Evolutionary conservation across 1,140 invertebrate species (phyloP), one percentile per base, ranked within the genome.

Genomic region (Neotoxoptera formosana): DNA sequence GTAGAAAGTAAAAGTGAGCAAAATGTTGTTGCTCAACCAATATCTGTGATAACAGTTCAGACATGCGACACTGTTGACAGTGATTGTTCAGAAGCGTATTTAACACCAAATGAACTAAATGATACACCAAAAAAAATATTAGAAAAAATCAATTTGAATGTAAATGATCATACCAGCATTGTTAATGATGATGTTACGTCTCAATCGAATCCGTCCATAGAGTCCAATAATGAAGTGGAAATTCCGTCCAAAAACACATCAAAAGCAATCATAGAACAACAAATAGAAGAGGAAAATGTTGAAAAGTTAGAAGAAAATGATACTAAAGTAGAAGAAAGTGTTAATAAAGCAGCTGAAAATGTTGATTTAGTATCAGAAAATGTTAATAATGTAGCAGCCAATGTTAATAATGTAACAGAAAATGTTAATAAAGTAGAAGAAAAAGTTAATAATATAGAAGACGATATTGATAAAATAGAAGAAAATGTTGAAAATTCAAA

Each of bases 1-100:
- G 20, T 30, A 56, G 41, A 51, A 84, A 51, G 53, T 53, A 93
- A 53, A 86, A 53, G 3, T 53, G 91, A 86, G 30, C 20, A 53
- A 86, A 84, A 17, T 30, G 6, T n/a, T 84, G 34, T 86, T n/a
- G 47, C 47, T 21, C 90, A 92, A 53, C 48, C 91, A 86, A 93
- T 93, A 86, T 93, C 91, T 84, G 91, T 93, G 23, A 84, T 93
- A 36, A 93, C 76, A 20, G 30, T 93, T 53, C 91, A 93, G 20
- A 93, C 91, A 53, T 86, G 48, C 4, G 91, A 93, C 36, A 86
- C n/a, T 56, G 81, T 95, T n/a, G 95, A 95, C 86, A 95, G 95
- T 94, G 96, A 96, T 94, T 96, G 95, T 94, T 96, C 96, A 83
- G 96, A 96, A 94, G 95, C 96, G 60, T 96, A 96, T 94, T 94